phyloP scores from a whole-genome alignment of 2,888 invertebrate species.

The Drosophila paranaensis region DNA sequence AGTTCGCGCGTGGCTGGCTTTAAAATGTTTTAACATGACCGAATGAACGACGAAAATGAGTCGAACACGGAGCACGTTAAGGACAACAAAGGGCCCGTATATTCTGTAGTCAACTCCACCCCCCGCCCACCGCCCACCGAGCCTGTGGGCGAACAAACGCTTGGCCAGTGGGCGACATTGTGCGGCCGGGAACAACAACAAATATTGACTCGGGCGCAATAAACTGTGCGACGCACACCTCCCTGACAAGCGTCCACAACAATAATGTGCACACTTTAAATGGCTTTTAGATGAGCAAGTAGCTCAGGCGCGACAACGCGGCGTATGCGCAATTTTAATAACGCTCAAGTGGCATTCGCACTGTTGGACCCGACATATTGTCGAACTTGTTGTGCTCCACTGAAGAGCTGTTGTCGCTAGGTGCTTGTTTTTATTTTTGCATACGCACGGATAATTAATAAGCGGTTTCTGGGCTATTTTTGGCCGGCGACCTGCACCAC shows the following conservation, averaged over 20 bases:
- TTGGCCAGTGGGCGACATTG: conserved; percentile 24
- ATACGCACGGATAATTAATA: conserved; percentile 63
- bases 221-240: conserved; percentile 44
- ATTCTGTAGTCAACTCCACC: conserved; percentile 3
- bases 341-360: conserved; percentile 60
- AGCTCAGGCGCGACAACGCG: conserved; percentile 37
- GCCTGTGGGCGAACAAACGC: conserved; percentile 10
- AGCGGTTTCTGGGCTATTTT: conserved; percentile 43
- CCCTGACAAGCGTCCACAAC: conserved; percentile 32
- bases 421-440: conserved; percentile 12
- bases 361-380: conserved; percentile 24
- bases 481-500: conserved; percentile 24
- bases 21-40: conserved; percentile 58
- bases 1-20: conserved; percentile 66
- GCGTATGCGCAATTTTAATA: conserved; percentile 74
- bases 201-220: conserved; percentile 75
- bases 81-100: conserved; percentile 42
- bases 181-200: conserved; percentile 49
- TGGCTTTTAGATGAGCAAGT: conserved; percentile 59
- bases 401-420: conserved; percentile 33
- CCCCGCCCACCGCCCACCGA: not conserved
- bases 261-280: conserved; percentile 63
- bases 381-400: conserved; percentile 19
- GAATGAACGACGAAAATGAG: conserved; percentile 24
- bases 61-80: conserved; percentile 11